Evolutionary conservation across 2,113 vertebrate genomes (phyloP).

Genomic region (Thermophis baileyi): DNA sequence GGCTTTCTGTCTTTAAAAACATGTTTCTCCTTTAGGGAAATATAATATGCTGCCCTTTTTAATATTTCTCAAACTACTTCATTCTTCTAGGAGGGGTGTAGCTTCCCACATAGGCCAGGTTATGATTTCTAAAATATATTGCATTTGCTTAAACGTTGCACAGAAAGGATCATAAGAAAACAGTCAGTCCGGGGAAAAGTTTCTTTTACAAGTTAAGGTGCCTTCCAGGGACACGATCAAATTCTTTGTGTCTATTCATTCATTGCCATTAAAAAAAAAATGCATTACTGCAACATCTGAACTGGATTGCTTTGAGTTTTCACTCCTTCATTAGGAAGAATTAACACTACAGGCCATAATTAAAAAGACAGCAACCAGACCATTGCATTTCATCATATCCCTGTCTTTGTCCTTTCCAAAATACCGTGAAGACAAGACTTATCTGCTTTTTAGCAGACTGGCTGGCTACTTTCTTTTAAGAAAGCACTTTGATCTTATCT

Average conservation of each 20-base stretch:
- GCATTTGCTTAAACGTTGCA: no score
- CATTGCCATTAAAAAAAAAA: background rate
- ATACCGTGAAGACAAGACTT: constrained; percentile 42
- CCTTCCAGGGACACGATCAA: background rate
- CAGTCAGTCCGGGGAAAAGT: background rate
- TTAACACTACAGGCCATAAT: constrained; percentile 24
- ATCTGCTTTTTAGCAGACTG: constrained; percentile 47
- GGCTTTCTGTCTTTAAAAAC: no score
- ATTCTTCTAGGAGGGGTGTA: no score
- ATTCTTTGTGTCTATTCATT: background rate
- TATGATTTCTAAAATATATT: background rate
- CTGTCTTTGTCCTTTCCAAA: constrained; percentile 14
- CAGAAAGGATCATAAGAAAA: background rate
- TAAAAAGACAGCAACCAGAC: constrained; percentile 25
- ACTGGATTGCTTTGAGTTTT: constrained; percentile 4
- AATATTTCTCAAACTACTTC: no score
- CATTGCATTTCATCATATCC: constrained; percentile 18
- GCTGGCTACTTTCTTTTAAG: background rate
- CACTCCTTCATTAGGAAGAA: background rate
- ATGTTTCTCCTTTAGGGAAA: no score
- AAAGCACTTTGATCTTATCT: constrained; percentile 45
- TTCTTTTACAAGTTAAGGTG: background rate
- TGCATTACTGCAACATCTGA: background rate
- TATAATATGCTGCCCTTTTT: no score
- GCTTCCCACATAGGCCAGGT: background rate